phyloP scores from a whole-genome alignment of 1,140 invertebrate genomes.

The Adelges cooleyi region DNA sequence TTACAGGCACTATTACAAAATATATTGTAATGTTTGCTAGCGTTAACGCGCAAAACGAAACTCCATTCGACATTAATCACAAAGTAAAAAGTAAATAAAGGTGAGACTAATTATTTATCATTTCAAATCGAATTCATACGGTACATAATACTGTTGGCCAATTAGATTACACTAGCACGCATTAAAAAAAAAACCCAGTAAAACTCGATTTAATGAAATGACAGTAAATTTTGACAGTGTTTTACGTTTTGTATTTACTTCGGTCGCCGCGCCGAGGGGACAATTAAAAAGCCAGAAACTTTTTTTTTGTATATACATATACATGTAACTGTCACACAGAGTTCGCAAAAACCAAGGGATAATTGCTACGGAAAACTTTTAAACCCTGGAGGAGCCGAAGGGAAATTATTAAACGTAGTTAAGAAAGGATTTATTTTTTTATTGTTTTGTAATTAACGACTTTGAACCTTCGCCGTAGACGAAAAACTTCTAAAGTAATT shows the following conservation, averaged over 20 bases:
- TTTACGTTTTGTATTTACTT: not conserved
- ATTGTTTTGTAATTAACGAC: slow-evolving; percentile 20
- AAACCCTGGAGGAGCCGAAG: not conserved
- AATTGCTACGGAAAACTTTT: slow-evolving; percentile 15
- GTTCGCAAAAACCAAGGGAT: not conserved
- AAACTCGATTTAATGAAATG: no score
- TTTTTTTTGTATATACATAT: slow-evolving; percentile 1
- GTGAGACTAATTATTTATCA: no score
- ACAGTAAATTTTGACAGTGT: no score
- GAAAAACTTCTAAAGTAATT: not conserved
- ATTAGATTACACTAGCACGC: no score
- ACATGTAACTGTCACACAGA: not conserved
- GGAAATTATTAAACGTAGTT: not conserved
- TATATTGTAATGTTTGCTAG: no score
- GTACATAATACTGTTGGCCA: no score
- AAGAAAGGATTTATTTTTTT: slow-evolving; percentile 9
- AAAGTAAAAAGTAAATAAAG: no score
- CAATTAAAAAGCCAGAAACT: slow-evolving; percentile 14
- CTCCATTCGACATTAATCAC: no score
- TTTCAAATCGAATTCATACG: no score
- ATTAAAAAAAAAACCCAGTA: no score
- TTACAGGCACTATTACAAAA: no score
- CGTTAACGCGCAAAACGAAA: no score
- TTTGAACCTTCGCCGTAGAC: not conserved
- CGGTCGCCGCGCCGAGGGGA: not conserved